Base-by-base conservation (phyloP, 2,113 vertebrate genomes). In the Odontesthes bonariensis region DNA sequence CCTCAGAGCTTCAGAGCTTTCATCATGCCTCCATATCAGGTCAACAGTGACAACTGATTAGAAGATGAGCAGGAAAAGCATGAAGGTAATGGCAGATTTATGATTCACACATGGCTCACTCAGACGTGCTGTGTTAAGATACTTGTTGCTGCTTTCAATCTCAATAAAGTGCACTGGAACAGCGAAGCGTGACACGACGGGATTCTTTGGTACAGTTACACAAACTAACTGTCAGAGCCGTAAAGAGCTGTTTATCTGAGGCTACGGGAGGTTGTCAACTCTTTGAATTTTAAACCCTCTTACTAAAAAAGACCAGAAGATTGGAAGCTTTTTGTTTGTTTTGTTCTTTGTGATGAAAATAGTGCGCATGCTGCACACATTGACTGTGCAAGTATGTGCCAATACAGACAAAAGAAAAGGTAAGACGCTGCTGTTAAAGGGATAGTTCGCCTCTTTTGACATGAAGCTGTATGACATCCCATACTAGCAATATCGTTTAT, bases 31-130 rank as follows among this genome's bases (percentile, higher is more conserved):
- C 55, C 20, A n/a, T 54, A 51, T 56, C 2, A 6, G 54, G 40
- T 82, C 70, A 64, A 20, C 13, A 5, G 60, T 66, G 74, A 74
- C 52, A 51, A 52, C n/a, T 40, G 70, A 81, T 63, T 38, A 23
- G 33, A 69, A 19, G 66, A 76, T 11, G 69, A 77, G 81, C 55
- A 44, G 51, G 63, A 61, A 27, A 22, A 72, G 51, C 68, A 77
- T 11, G 13, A 42, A 42, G 11, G 49, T 12, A 2, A 22, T 6
- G 17, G 40, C 31, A 59, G 55, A 58, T 69, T 58, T 58, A 58
- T 35, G 67, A 49, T 16, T 59, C 67, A 49, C 54, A 58, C 31
- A 38, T 38, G n/a, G 54, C 53, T 11, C 31, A 3, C 27, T 33
- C 8, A 35, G 55, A 69, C 17, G 17, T 56, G 60, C 42, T 49